Evolutionary conservation across 2,888 invertebrate genomes (phyloP).

Genomic region (Lysandra bellargus): DNA sequence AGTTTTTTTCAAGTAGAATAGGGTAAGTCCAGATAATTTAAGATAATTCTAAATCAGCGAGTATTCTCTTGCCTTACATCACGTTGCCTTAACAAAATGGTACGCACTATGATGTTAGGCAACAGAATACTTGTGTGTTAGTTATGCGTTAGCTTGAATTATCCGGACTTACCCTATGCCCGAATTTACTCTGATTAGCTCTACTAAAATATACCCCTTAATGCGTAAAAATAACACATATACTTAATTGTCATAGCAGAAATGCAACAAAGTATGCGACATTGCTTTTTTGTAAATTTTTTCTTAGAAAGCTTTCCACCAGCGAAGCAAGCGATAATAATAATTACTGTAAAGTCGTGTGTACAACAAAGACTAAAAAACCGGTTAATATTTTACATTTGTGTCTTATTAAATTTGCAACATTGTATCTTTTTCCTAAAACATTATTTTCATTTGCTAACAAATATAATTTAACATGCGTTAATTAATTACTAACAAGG

Average conservation of each 20-base stretch:
- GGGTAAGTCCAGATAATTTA: background rate
- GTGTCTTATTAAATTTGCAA: background rate
- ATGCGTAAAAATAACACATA: background rate
- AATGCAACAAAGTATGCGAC: slow-evolving; percentile 7
- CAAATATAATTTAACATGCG: background rate
- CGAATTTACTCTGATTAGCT: too few species aligned
- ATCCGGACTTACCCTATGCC: too few species aligned
- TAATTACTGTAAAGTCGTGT: background rate
- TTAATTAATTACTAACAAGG: background rate
- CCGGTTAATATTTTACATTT: background rate
- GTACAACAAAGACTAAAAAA: background rate
- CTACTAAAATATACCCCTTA: background rate
- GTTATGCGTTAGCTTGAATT: too few species aligned
- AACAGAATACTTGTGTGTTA: too few species aligned
- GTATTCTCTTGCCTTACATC: background rate
- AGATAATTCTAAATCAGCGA: background rate
- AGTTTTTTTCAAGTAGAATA: too few species aligned
- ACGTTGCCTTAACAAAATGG: background rate
- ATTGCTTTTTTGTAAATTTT: background rate
- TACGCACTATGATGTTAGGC: background rate
- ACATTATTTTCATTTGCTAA: background rate
- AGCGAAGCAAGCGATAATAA: slow-evolving; percentile 16
- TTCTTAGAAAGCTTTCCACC: background rate
- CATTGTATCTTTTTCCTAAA: background rate
- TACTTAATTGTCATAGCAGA: background rate